Base-by-base conservation (phyloP, 2,888 invertebrate genomes). In the Drosophila subquinaria region DNA sequence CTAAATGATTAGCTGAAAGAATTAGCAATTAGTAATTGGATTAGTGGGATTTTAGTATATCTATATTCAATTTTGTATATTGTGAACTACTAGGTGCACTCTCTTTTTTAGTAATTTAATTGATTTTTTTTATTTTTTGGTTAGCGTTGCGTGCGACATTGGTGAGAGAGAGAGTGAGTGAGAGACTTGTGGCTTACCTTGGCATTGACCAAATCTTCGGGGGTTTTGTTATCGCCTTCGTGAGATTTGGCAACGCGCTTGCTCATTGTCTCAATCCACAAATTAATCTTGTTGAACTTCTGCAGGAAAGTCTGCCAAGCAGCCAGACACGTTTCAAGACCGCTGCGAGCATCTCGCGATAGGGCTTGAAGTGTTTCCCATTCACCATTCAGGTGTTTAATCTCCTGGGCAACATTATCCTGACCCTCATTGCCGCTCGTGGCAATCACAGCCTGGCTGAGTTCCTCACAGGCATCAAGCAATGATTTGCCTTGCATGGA, bases 351-450 rank as follows among this genome's bases (percentile, higher is more conserved):
- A 73, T 97, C 97, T 55, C 95, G 95, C 73, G 96, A 95, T 73
- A 96, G 94, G 33, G 95, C 95, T 89, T 96, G 96, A 8, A 98
- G 92, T 9, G 95, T 95, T 90, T 97, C 97, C 96, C 97, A 97
- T 86, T 97, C 97, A 13, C 94, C 94, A 82, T 96, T 96, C 38
- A 97, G 91, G 84, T 96, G 96, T 73, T 96, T 96, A 8, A 97
- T 95, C 92, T 98, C 97, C 88, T 96, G 96, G 51, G 95, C 95
- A 11, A 98, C 95, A 17, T 94, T 94, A 73, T 97, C 97, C 91
- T 96, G 96, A 5, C 97, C 97, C 93, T 97, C 97, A 51, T 94
- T 95, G 0, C 97, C 96, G 4, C 97, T 97, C 0, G 95, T 96
- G 82, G 95, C 94, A 76, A 96, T 94, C 0, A 97, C 96, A 10